Evolutionary conservation across 2,797 vertebrate genomes (phyloP).

Genomic region (Enteromius viviparus): DNA sequence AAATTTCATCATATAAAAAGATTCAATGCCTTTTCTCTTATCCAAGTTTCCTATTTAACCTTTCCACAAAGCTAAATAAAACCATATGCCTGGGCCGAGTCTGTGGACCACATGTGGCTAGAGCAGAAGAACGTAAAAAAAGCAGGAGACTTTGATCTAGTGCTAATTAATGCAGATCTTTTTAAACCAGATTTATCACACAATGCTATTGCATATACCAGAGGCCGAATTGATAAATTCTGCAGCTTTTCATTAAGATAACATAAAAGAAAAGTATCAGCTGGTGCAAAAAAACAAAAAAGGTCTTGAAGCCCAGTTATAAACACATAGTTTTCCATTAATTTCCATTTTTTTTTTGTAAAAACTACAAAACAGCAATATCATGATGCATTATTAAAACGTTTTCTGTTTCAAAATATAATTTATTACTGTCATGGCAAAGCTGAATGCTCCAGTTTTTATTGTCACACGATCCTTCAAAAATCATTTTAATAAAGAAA

Average conservation of each 20-base stretch:
- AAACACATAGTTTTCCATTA: not conserved
- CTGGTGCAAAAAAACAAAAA: not conserved
- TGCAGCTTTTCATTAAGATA: slow-evolving; percentile 22
- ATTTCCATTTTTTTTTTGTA: too few relatives aligned
- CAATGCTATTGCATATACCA: slow-evolving; percentile 46
- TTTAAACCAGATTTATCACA: slow-evolving; percentile 60
- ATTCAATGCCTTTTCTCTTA: slow-evolving; percentile 67
- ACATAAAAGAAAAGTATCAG: slow-evolving; percentile 8
- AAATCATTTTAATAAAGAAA: not conserved
- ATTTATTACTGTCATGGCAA: not conserved
- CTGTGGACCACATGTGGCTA: slow-evolving; percentile 70
- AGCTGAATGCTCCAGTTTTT: not conserved
- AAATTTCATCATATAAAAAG: slow-evolving; percentile 65
- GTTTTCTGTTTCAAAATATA: not conserved
- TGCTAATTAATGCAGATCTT: slow-evolving; percentile 67
- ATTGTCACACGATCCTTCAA: not conserved
- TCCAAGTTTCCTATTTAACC: slow-evolving; percentile 76
- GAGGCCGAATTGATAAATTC: slow-evolving; percentile 39
- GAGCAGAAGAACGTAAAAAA: slow-evolving; percentile 50
- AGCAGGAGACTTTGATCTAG: slow-evolving; percentile 63
- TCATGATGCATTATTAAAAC: not conserved
- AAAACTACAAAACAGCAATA: not conserved
- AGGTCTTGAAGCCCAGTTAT: slow-evolving; percentile 5
- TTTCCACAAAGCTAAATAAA: slow-evolving; percentile 78
- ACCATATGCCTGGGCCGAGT: slow-evolving; percentile 72